phyloP scores from a whole-genome alignment of 1,140 invertebrate species.

The Drosophila sproati region DNA sequence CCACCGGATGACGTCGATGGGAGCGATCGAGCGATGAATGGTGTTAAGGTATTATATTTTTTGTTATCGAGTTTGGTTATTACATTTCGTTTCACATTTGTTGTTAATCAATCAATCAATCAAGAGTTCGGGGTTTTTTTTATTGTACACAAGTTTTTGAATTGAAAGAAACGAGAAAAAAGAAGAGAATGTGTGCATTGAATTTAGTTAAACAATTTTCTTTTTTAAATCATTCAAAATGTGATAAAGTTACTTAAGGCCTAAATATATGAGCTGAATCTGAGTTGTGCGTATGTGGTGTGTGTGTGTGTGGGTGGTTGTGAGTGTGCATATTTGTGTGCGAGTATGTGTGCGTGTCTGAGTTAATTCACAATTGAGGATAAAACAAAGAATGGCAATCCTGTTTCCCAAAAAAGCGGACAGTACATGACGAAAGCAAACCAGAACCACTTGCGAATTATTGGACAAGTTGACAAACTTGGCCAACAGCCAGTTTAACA shows the following conservation, averaged over 20 bases:
- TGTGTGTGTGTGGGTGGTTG: constrained; percentile 17
- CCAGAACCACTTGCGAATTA: constrained; percentile 55
- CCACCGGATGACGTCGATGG: constrained; percentile 57
- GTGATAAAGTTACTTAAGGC: constrained; percentile 36
- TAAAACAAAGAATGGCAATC: constrained; percentile 11
- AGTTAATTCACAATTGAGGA: constrained; percentile 22
- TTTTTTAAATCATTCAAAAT: constrained; percentile 39
- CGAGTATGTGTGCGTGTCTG: constrained; percentile 20
- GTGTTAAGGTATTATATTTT: constrained; percentile 38
- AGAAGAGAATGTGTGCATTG: constrained; percentile 80
- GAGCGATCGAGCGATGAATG: constrained; percentile 64
- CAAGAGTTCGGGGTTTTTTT: constrained; percentile 40
- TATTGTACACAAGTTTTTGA: constrained; percentile 57
- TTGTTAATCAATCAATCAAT: constrained; percentile 42
- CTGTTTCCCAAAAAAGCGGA: constrained; percentile 31
- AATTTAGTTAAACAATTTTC: constrained; percentile 78
- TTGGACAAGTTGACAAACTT: constrained; percentile 16
- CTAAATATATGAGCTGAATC: constrained; percentile 57
- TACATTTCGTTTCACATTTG: constrained; percentile 13
- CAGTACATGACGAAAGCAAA: constrained; percentile 30
- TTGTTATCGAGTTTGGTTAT: constrained; percentile 41
- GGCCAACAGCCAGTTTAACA: constrained; percentile 19
- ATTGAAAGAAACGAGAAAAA: constrained; percentile 80
- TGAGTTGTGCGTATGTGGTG: constrained; percentile 20
- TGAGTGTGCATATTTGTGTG: constrained; percentile 24